phyloP scores from a whole-genome alignment of 2,797 vertebrate species.

The Chelon auratus region DNA sequence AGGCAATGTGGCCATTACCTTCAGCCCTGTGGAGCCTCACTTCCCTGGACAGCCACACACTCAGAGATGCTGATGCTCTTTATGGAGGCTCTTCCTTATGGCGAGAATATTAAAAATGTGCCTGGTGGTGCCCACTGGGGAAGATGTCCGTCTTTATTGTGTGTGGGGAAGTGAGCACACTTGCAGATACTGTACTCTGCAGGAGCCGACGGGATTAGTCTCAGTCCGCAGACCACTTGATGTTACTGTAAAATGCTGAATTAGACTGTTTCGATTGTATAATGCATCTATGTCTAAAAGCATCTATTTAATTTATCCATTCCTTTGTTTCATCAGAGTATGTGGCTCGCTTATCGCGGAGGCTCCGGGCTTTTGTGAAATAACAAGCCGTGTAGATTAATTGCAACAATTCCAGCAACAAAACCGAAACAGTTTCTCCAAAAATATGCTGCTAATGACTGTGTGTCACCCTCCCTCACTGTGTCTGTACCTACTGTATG shows the following conservation, averaged over 20 bases:
- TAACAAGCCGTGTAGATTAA: constrained; percentile 71
- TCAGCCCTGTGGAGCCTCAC: constrained; percentile 63
- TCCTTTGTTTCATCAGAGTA: constrained; percentile 44
- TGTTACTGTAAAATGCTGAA: constrained; percentile 63
- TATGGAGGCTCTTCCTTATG: constrained; percentile 58
- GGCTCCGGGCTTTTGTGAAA: constrained; percentile 56
- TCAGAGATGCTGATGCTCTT: constrained; percentile 67
- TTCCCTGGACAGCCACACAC: constrained; percentile 62
- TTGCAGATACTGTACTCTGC: constrained; percentile 56
- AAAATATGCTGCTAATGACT: constrained; percentile 71
- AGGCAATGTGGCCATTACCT: constrained; percentile 76
- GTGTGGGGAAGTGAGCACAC: constrained; percentile 61
- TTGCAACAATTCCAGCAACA: constrained; percentile 60
- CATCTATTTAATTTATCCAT: constrained; percentile 44
- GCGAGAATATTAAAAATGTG: constrained; percentile 75
- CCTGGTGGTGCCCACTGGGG: constrained; percentile 61
- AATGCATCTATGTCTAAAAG: constrained; percentile 47
- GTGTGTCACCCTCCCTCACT: constrained; percentile 47
- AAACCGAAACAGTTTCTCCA: constrained; percentile 49
- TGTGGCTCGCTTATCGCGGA: constrained; percentile 49
- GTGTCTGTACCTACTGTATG: constrained; percentile 22
- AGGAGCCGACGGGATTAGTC: constrained; percentile 64
- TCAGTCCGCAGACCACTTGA: constrained; percentile 49
- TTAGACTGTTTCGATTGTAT: constrained; percentile 57
- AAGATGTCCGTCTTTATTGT: constrained; percentile 74